phyloP scores from a whole-genome alignment of 2,113 vertebrate genomes.

The Alouatta palliata region DNA sequence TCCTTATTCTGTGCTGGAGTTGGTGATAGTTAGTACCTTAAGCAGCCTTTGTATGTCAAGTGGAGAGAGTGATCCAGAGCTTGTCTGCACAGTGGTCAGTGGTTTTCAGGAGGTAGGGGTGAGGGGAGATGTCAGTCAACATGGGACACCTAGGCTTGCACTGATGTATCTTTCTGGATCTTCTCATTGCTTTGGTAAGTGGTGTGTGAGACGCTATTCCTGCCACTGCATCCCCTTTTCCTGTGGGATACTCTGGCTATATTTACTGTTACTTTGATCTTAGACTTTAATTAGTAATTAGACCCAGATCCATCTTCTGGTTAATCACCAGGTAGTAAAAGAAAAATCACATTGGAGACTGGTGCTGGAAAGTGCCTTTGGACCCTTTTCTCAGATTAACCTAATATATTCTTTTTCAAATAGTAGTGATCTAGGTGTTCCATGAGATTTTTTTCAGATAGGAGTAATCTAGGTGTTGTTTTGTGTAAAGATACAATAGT shows the following conservation, averaged over 20 bases:
- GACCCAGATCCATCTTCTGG: not conserved
- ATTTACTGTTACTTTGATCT: slow-evolving; percentile 28
- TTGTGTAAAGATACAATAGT: slow-evolving; percentile 11
- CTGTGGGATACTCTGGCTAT: not conserved
- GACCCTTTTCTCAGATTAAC: not conserved
- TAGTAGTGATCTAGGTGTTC: not conserved
- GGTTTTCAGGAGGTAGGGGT: not conserved
- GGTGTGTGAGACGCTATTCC: not conserved
- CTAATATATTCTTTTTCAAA: not conserved
- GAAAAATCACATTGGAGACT: slow-evolving; percentile 8
- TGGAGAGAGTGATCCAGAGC: not conserved
- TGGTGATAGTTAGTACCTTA: not conserved
- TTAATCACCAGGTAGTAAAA: not conserved
- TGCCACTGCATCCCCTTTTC: not conserved
- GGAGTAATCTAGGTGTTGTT: not conserved
- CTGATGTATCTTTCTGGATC: not conserved
- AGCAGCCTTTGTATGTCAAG: not conserved
- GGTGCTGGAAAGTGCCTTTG: slow-evolving; percentile 23
- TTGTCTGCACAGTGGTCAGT: not conserved
- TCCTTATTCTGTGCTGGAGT: not conserved
- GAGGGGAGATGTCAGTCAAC: not conserved
- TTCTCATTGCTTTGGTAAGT: not conserved
- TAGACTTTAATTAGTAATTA: slow-evolving; percentile 31
- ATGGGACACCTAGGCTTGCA: not conserved
- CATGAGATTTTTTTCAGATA: slow-evolving; percentile 1